A percentile compares a stretch with the other conserved stretches of the same genome.
These are phyloP conservation scores for Leptothorax acervorum DNA, from an alignment of 2,888 invertebrate species.

Conservation along the genomic window DNA sequence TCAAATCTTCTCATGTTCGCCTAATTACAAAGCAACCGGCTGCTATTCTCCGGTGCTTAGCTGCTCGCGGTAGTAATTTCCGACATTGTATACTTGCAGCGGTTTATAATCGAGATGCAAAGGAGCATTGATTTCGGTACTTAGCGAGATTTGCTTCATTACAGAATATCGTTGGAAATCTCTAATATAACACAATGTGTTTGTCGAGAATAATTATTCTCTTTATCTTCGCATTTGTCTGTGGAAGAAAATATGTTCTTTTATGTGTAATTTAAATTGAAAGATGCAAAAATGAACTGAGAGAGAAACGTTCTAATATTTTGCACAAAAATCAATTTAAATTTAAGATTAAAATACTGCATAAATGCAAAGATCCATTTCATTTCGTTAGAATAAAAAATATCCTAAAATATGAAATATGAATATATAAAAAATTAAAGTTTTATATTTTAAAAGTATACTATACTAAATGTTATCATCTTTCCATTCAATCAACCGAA, in stretches of 20 bases:
- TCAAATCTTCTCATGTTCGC: slow-evolving; percentile 53
- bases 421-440: not conserved
- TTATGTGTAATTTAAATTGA: not conserved
- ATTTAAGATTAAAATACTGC: not conserved
- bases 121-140: slow-evolving; percentile 49
- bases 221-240: no score
- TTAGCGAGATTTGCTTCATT: slow-evolving; percentile 21
- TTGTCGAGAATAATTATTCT: not conserved
- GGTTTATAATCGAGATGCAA: slow-evolving; percentile 48
- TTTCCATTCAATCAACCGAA: not conserved
- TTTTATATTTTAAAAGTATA: not conserved
- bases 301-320: not conserved
- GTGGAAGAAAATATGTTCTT: not conserved
- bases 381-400: not conserved
- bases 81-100: slow-evolving; percentile 47
- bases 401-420: not conserved
- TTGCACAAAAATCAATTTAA: not conserved
- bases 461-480: not conserved
- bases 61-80: slow-evolving; percentile 43
- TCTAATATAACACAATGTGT: not conserved
- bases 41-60: slow-evolving; percentile 51
- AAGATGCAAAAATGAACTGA: not conserved
- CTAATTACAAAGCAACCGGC: slow-evolving; percentile 51
- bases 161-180: not conserved
- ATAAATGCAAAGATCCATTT: not conserved